Conservation (phyloP, 2,888 invertebrate species). For the Mystacides longicornis region DNA sequence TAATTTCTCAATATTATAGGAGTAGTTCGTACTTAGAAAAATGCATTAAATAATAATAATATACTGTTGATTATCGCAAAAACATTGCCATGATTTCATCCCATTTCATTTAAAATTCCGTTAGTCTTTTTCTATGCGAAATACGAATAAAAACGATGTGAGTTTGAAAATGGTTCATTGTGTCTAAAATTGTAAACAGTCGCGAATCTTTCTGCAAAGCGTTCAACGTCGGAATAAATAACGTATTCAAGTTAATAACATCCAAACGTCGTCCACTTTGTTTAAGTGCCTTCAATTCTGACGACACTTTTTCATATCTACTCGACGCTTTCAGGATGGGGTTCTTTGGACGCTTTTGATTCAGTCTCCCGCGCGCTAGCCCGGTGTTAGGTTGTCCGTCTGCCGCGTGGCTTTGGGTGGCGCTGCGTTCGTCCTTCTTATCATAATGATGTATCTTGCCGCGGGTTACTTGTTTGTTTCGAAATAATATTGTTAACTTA, state of each 20-base stretch:
- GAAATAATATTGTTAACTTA: not conserved
- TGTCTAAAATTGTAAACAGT: not conserved
- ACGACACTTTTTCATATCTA: not conserved
- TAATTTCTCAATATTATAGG: too few species aligned
- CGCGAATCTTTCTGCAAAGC: not conserved
- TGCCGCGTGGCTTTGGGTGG: not conserved
- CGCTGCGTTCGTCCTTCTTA: conserved; percentile 3
- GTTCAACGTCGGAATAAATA: not conserved
- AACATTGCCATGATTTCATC: too few species aligned
- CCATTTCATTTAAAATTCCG: too few species aligned
- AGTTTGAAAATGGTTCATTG: not conserved
- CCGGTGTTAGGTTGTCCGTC: not conserved
- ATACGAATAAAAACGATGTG: not conserved
- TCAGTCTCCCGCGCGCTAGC: conserved; percentile 15
- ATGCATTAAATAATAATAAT: too few species aligned
- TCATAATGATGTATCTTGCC: not conserved
- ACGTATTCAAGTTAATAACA: not conserved
- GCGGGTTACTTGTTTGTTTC: not conserved
- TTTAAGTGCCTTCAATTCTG: not conserved
- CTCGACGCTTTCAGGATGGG: conserved; percentile 4
- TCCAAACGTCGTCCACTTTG: not conserved
- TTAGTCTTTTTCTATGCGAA: too few species aligned
- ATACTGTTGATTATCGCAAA: too few species aligned
- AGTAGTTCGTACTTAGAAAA: too few species aligned
- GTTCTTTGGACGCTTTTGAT: conserved; percentile 6